Conservation (phyloP, 2,113 vertebrate genomes). For the Odocoileus virginianus region DNA sequence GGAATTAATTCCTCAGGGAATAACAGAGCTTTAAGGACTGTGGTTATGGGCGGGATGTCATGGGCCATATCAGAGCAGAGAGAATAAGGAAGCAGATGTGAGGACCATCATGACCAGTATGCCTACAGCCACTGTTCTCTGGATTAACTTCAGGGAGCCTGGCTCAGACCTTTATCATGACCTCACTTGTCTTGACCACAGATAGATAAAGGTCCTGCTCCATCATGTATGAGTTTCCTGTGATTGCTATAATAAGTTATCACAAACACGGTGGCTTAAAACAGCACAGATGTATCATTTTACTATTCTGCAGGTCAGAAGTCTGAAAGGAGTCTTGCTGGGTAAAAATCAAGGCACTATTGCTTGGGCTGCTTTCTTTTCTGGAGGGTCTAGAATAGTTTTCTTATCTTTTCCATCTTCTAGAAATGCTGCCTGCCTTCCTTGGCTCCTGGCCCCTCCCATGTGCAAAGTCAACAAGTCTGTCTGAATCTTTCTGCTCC, state of each 20-base stretch:
- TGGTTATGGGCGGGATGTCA: fast-evolving
- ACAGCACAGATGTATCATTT: background rate
- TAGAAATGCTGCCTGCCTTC: background rate
- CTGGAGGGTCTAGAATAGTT: background rate
- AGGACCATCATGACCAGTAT: fast-evolving
- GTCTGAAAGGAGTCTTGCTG: background rate
- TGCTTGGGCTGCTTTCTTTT: background rate
- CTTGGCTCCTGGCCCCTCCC: background rate
- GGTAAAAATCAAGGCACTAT: background rate
- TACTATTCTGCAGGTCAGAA: background rate
- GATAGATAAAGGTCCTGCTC: background rate
- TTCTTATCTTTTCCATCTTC: no score
- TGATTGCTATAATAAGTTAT: fast-evolving
- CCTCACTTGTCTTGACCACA: background rate
- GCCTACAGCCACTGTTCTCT: background rate
- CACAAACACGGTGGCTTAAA: fast-evolving
- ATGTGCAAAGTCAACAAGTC: background rate
- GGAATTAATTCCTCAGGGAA: background rate
- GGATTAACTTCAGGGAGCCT: fast-evolving
- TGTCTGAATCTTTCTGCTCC: no score
- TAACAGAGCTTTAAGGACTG: background rate
- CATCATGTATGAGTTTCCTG: fast-evolving
- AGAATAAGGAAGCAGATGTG: background rate
- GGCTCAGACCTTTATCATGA: background rate
- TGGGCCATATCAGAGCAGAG: no score